Evolutionary conservation across 2,113 vertebrate genomes (phyloP).

Genomic region (Phylloscopus trochiloides): DNA sequence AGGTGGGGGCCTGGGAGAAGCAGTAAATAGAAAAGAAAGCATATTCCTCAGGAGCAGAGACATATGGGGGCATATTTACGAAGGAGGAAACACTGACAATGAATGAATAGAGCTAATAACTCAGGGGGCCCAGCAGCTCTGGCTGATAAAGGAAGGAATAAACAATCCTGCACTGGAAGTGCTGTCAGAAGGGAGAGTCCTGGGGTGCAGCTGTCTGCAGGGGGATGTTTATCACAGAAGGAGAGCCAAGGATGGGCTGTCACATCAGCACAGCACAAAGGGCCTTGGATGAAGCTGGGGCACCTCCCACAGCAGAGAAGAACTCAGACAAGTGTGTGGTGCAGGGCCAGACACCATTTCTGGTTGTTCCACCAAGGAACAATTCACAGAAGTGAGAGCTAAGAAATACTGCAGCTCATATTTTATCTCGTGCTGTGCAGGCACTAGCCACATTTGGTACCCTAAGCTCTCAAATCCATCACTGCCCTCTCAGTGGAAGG

Average conservation of each 20-base stretch:
- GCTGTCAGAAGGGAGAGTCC: neutral
- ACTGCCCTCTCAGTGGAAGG: neutral
- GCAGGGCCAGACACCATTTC: neutral
- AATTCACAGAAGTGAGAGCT: neutral
- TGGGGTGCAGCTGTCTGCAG: neutral
- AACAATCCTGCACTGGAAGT: constrained; percentile 36
- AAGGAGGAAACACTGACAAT: constrained; percentile 65
- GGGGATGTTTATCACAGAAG: neutral
- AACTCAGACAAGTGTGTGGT: neutral
- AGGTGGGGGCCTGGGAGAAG: constrained; percentile 28
- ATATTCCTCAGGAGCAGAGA: constrained; percentile 61
- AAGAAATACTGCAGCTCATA: neutral
- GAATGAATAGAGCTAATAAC: constrained; percentile 67
- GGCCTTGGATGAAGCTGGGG: neutral
- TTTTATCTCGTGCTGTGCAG: neutral
- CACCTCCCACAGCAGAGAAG: neutral
- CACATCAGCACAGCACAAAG: neutral
- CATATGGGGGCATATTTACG: constrained; percentile 60
- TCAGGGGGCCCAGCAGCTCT: constrained; percentile 49
- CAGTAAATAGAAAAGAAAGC: constrained; percentile 71
- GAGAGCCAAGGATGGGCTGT: neutral
- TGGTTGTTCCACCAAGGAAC: neutral
- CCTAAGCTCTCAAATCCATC: neutral
- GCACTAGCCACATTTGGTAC: neutral
- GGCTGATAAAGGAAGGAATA: constrained; percentile 60